These are phyloP conservation scores for Holothuria leucospilota DNA, from an alignment of 53 echinoderm and acorn worm genomes.

Conservation along the genomic window DNA sequence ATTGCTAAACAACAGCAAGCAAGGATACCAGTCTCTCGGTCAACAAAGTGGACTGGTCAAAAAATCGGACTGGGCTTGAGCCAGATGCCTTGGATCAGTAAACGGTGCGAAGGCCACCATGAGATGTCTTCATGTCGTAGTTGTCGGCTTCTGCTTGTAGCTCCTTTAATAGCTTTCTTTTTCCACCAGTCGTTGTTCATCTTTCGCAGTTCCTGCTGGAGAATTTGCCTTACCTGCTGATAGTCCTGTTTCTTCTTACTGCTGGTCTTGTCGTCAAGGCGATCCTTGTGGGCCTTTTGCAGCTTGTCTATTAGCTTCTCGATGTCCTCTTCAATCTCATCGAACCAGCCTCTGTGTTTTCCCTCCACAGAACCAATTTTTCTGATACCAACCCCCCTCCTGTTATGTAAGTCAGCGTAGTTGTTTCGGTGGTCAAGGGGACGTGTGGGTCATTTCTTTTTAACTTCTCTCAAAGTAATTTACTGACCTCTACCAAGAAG, in stretches of 20 bases:
- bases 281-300: constrained; percentile 1
- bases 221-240: neutral
- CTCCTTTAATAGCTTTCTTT: constrained; percentile 31
- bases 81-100: neutral
- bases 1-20: too few species aligned
- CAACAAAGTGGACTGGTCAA: constrained; percentile 6
- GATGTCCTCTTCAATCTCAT: neutral
- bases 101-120: neutral
- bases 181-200: constrained; percentile 30
- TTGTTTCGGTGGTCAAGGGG: too few species aligned
- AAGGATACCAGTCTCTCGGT: constrained; percentile 28
- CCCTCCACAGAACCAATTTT: neutral
- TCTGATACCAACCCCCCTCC: too few species aligned
- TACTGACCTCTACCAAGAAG: too few species aligned
- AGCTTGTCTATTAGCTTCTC: too few species aligned
- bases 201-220: neutral
- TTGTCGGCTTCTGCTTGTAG: constrained; percentile 39
- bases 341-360: constrained; percentile 23
- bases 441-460: too few species aligned
- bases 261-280: neutral
- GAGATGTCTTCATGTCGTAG: constrained; percentile 19
- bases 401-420: too few species aligned
- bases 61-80: neutral
- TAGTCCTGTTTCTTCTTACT: constrained; percentile 13
- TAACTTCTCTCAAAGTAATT: too few species aligned